Conservation (phyloP, 2,113 vertebrate genomes). For the Thinocorus orbignyianus region DNA sequence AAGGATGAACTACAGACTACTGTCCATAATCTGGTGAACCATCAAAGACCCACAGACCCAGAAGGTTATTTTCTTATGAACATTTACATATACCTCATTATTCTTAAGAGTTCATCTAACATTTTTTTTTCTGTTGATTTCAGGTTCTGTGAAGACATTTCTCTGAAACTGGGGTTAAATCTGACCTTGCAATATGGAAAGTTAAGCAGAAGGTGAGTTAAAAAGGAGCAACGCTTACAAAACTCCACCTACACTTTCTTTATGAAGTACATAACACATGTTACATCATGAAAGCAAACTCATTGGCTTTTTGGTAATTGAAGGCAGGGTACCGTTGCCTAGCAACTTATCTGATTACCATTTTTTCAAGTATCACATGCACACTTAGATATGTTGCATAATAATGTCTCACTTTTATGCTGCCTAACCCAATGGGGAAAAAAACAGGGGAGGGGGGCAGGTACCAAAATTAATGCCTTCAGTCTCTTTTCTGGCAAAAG, state of each 20-base stretch:
- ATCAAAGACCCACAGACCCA: background rate
- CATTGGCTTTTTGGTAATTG: slow-evolving; percentile 52
- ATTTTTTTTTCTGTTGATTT: background rate
- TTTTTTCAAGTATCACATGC: slow-evolving; percentile 64
- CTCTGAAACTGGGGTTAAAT: background rate
- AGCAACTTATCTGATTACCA: slow-evolving; percentile 71
- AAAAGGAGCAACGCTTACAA: slow-evolving; percentile 20
- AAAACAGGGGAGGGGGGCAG: accelerated
- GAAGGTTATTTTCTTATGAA: background rate
- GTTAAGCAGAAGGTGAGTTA: background rate
- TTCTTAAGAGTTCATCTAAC: background rate
- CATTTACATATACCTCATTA: background rate
- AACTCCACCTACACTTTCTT: slow-evolving; percentile 46
- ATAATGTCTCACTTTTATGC: slow-evolving; percentile 40
- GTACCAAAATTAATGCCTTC: background rate
- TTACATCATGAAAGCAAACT: slow-evolving; percentile 48
- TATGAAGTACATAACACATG: slow-evolving; percentile 16
- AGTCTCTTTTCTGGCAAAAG: background rate
- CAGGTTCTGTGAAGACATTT: background rate
- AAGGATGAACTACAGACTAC: background rate
- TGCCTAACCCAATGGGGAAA: background rate
- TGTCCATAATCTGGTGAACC: background rate
- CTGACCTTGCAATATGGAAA: background rate
- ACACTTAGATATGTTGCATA: slow-evolving; percentile 51
- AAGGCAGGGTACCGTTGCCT: slow-evolving; percentile 58